A percentile compares a stretch with the other conserved stretches of the same genome.
Evolutionary conservation across 2,888 invertebrate species (phyloP).

Genomic region (Endotricha flammealis): DNA sequence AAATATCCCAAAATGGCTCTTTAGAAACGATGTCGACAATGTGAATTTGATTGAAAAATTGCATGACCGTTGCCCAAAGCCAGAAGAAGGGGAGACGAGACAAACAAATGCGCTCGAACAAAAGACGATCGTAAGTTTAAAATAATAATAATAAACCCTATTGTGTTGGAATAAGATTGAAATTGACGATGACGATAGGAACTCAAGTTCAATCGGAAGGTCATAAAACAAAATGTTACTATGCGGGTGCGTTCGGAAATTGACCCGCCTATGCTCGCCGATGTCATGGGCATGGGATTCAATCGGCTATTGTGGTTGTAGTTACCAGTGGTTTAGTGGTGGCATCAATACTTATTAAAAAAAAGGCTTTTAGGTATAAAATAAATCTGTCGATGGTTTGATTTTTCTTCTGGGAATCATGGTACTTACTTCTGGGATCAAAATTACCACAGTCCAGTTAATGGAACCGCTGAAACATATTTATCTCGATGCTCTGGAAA

Average conservation of each 20-base stretch:
- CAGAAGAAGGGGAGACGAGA: conserved; percentile 45
- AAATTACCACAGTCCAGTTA: too few relatives aligned
- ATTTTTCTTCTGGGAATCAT: too few relatives aligned
- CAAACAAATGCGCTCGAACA: conserved; percentile 18
- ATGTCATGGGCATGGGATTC: conserved; percentile 25
- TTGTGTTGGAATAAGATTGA: conserved; percentile 8
- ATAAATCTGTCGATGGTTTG: too few relatives aligned
- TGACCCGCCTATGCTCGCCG: conserved; percentile 46
- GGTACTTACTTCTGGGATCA: too few relatives aligned
- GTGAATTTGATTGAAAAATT: conserved; percentile 69
- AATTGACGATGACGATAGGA: too few relatives aligned
- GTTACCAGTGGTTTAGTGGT: too few relatives aligned
- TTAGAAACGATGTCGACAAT: conserved; percentile 24
- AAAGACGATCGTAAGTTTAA: conserved; percentile 6
- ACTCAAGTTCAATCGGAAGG: conserved; percentile 17
- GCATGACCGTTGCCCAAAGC: conserved; percentile 53
- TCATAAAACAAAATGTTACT: conserved; percentile 25
- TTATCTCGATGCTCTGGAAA: too few relatives aligned
- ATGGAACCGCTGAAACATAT: too few relatives aligned
- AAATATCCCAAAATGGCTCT: too few relatives aligned
- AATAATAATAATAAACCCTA: conserved; percentile 1
- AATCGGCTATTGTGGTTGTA: conserved; percentile 14
- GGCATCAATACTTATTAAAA: too few relatives aligned
- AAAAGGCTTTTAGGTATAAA: too few relatives aligned
- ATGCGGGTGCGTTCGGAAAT: conserved; percentile 53